A percentile compares a stretch with the other conserved stretches of the same genome.
phyloP scores from a whole-genome alignment of 2,888 invertebrate species.

The Drosophila bunnanda region DNA sequence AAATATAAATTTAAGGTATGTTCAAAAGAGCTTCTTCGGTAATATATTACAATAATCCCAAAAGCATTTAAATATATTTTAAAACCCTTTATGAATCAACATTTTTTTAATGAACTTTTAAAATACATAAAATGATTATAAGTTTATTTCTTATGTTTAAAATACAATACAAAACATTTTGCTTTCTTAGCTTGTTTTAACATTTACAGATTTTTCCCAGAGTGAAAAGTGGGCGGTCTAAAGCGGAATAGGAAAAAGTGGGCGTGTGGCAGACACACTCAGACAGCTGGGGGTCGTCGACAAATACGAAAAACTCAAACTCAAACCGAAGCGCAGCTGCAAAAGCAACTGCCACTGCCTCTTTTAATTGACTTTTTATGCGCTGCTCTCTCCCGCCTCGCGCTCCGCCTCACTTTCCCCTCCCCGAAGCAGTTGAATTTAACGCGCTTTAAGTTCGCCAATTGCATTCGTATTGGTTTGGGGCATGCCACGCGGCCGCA shows the following conservation, averaged over 20 bases:
- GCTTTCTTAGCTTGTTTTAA: not conserved
- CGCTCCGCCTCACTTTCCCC: constrained; percentile 8
- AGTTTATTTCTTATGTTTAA: too few species aligned
- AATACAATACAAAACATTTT: too few species aligned
- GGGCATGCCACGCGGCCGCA: constrained; percentile 7
- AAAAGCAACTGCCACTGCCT: constrained; percentile 57
- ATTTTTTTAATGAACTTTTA: too few species aligned
- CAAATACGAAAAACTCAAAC: constrained; percentile 37
- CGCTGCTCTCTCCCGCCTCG: constrained; percentile 71
- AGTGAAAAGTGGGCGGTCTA: constrained; percentile 15
- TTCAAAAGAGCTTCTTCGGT: too few species aligned
- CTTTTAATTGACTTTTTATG: constrained; percentile 82
- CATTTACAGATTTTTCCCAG: not conserved
- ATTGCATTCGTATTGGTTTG: constrained; percentile 48
- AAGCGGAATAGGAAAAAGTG: constrained; percentile 11
- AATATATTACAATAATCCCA: too few species aligned
- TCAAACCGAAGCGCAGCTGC: constrained; percentile 68
- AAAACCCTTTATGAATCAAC: too few species aligned
- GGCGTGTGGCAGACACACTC: constrained; percentile 36
- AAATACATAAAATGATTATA: too few species aligned
- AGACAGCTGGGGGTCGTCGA: constrained; percentile 25
- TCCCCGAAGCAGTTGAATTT: constrained; percentile 61
- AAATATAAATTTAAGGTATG: too few species aligned
- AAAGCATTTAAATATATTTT: too few species aligned
- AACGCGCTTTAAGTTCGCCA: constrained; percentile 73